These are phyloP conservation scores for Sebastes melanostomus DNA, from an alignment of 2,797 vertebrate genomes.

Conservation along the genomic window DNA sequence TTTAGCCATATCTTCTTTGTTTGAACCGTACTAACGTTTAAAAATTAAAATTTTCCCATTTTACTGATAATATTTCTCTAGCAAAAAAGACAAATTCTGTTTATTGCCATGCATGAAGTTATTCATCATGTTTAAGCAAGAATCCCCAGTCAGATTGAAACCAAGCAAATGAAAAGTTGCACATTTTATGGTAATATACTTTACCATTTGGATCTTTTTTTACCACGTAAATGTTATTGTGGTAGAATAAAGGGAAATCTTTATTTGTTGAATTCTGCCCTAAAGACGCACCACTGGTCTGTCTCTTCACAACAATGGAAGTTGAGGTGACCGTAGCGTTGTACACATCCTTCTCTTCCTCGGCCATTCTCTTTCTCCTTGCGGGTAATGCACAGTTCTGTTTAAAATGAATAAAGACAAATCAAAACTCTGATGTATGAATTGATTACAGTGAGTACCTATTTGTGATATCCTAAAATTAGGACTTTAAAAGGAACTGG, in stretches of 20 bases:
- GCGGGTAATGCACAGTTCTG: conserved; percentile 39
- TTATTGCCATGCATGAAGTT: background rate
- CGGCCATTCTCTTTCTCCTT: conserved; percentile 58
- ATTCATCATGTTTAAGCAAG: background rate
- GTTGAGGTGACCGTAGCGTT: conserved; percentile 69
- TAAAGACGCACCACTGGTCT: conserved; percentile 18
- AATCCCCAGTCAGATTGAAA: background rate
- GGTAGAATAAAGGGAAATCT: background rate
- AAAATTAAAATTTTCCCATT: background rate
- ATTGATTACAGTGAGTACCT: background rate
- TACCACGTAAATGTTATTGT: background rate
- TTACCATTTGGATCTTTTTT: background rate
- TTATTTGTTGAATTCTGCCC: background rate
- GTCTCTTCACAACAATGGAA: conserved; percentile 55
- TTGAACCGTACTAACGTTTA: background rate
- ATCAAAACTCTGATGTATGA: background rate
- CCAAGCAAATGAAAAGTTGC: background rate
- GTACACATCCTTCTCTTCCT: background rate
- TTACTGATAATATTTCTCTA: background rate
- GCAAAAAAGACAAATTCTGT: background rate
- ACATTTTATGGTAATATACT: background rate
- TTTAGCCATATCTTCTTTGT: background rate
- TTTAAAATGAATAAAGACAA: background rate
- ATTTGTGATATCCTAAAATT: background rate
- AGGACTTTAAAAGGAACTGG: background rate